Base-by-base conservation (phyloP, 2,113 vertebrate genomes). In the Phylloscopus trochiloides region DNA sequence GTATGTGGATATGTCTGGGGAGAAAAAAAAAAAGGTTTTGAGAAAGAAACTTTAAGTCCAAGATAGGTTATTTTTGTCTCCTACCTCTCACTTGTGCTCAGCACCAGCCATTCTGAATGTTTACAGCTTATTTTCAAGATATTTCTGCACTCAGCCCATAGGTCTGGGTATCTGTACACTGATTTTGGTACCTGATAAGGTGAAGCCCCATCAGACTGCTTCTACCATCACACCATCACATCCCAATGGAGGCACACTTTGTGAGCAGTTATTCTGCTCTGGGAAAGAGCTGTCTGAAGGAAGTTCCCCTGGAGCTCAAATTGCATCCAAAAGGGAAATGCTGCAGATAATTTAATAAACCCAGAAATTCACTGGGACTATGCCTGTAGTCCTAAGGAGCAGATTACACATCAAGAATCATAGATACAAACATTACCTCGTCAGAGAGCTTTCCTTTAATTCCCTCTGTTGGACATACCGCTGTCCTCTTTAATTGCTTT, bases 241-340 rank as follows among this genome's bases (percentile, higher is more conserved):
- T 10, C 14, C 9, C 0, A 0, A 8, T 0, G 0, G 45, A 86
- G 26, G 22, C 24, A 59, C 36, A 17, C 47, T 28, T 59, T 68
- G 17, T 5, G 31, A 79, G 32, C 2, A 7, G 10, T 58, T 28
- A 70, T 42, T 32, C 29, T 61, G 3, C 73, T 75, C 38, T 63
- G 52, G 45, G 42, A 82, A 75, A 66, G 17, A 84, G 18, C 8
- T 0, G 0, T 51, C 68, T 71, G 40, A 75, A 89, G n/a, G 40
- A 87, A 79, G 28, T 6, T 62, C 13, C 29, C 16, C 38, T 54
- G 67, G 18, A 77, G 14, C 32, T 58, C n/a, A 65, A 47, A 11
- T 14, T 5, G 6, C 1, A 1, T 76, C 42, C 45, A 14, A 58
- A 76, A 73, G 38, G 28, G 7, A 80, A 55, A 47, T 7, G 18